Conservation (phyloP, 2,797 vertebrate species). For the Monodelphis domestica region DNA sequence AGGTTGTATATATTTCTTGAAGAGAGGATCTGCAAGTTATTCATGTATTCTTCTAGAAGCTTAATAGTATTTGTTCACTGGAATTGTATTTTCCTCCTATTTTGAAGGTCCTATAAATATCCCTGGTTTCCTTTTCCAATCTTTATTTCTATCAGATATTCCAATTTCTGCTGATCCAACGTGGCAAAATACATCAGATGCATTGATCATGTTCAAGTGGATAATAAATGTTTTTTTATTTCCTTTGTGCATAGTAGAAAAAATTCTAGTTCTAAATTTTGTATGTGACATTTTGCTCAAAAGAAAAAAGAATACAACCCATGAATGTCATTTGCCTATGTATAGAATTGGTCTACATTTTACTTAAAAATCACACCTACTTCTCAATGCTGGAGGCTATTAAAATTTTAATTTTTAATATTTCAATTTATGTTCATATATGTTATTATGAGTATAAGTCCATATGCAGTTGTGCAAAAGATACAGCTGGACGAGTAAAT, state of each 20-base stretch:
- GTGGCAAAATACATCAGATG: too few relatives aligned
- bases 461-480: not conserved
- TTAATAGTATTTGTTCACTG: not conserved
- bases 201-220: too few relatives aligned
- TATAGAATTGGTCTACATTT: not conserved
- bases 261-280: not conserved
- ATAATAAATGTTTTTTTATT: not conserved
- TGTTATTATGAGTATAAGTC: not conserved
- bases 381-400: not conserved
- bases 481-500: not conserved
- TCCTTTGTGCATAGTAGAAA: not conserved
- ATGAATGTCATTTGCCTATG: not conserved
- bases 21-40: not conserved
- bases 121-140: not conserved
- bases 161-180: not conserved
- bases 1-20: not conserved
- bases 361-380: not conserved
- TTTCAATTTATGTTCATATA: not conserved
- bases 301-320: not conserved
- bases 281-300: not conserved
- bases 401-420: not conserved
- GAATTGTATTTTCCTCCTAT: too few relatives aligned
- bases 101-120: not conserved
- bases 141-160: not conserved
- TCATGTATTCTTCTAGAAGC: not conserved